A percentile compares a stretch with the other conserved stretches of the same genome.
Evolutionary conservation across 1,140 invertebrate species (phyloP).

Genomic region (Arion vulgaris): DNA sequence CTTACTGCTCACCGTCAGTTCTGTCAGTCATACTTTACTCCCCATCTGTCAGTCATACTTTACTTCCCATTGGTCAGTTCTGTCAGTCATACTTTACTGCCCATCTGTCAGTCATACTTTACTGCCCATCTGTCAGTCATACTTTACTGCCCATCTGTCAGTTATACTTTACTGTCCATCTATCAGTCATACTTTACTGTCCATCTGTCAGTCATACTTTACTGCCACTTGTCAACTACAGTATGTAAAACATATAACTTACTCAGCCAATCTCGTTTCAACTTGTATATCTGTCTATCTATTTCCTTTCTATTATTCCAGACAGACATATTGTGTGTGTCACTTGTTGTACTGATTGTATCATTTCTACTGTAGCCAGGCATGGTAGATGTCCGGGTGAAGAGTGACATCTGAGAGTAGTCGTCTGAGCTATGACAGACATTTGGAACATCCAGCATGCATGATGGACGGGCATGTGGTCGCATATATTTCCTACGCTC

Average conservation of each 20-base stretch:
- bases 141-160: too few species aligned
- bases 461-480: constrained; percentile 1
- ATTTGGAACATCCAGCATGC: constrained; percentile 23
- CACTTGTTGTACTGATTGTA: neutral
- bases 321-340: constrained; percentile 26
- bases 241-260: neutral
- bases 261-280: constrained; percentile 39
- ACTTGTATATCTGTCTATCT: constrained; percentile 9
- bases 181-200: too few species aligned
- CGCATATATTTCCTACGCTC: constrained; percentile 11
- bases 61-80: too few species aligned
- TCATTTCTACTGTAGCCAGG: constrained; percentile 25
- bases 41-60: too few species aligned
- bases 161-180: too few species aligned
- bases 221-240: too few species aligned
- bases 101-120: too few species aligned
- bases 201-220: too few species aligned
- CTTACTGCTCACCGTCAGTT: too few species aligned
- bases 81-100: too few species aligned
- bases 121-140: too few species aligned
- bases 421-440: neutral
- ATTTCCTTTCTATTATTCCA: constrained; percentile 31
- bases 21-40: too few species aligned
- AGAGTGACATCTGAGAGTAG: constrained; percentile 26
- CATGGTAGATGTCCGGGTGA: constrained; percentile 31